Evolutionary conservation across 2,113 vertebrate species (phyloP).

Genomic region (Oncorhynchus masou): DNA sequence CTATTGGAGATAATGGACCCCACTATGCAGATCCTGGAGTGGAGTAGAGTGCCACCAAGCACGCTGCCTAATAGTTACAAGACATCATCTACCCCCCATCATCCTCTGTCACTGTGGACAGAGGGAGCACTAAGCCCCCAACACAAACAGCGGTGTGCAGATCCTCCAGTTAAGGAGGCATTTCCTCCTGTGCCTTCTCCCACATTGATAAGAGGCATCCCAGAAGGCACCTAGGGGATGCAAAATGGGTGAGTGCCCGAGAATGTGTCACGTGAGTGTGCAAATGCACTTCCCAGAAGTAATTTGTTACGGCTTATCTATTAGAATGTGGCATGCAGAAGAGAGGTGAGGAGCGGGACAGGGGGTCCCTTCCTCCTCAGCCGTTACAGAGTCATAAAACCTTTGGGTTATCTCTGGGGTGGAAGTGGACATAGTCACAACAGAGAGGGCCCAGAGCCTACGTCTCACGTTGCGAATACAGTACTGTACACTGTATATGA

Average conservation of each 20-base stretch:
- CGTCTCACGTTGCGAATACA: slow-evolving; percentile 44
- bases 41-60: slow-evolving; percentile 40
- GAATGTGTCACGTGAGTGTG: slow-evolving; percentile 52
- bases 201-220: slow-evolving; percentile 66
- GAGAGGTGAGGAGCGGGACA: slow-evolving; percentile 29
- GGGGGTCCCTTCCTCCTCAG: slow-evolving; percentile 24
- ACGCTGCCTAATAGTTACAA: slow-evolving; percentile 47
- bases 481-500: slow-evolving; percentile 23
- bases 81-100: slow-evolving; percentile 10
- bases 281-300: slow-evolving; percentile 51
- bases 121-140: slow-evolving; percentile 23
- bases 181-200: slow-evolving; percentile 76
- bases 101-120: slow-evolving; percentile 41
- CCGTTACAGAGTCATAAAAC: slow-evolving; percentile 40
- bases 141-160: slow-evolving; percentile 59
- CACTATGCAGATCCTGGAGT: slow-evolving; percentile 36
- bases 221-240: slow-evolving; percentile 1
- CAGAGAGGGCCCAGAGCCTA: slow-evolving; percentile 41
- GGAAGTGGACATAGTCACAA: slow-evolving; percentile 67
- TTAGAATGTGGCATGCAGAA: slow-evolving; percentile 38
- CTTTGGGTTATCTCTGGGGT: slow-evolving; percentile 51
- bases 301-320: slow-evolving; percentile 69
- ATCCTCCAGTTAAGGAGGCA: slow-evolving; percentile 71
- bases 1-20: slow-evolving; percentile 2
- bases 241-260: slow-evolving; percentile 43